These are phyloP conservation scores for Grus americana DNA, from an alignment of 2,113 vertebrate genomes.

Conservation along the genomic window DNA sequence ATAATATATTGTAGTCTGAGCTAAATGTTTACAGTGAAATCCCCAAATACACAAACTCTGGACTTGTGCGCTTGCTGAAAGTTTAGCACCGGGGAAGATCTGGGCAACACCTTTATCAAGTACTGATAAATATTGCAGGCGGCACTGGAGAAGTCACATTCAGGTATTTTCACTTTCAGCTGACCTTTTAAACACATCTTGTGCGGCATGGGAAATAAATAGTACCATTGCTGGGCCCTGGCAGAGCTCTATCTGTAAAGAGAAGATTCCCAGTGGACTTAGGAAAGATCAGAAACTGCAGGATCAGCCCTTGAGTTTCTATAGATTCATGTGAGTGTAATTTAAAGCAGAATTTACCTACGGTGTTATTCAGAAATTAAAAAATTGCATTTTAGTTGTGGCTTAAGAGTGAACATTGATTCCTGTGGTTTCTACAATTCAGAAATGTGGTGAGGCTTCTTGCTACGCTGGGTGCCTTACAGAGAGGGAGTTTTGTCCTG, in stretches of 20 bases:
- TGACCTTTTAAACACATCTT: neutral
- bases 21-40: neutral
- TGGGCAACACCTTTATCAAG: neutral
- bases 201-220: neutral
- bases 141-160: neutral
- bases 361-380: neutral
- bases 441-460: neutral
- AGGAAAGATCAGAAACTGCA: neutral
- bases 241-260: neutral
- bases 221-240: neutral
- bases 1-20: neutral
- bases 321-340: neutral
- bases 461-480: accelerated
- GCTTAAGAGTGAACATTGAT: neutral
- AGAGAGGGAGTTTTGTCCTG: neutral
- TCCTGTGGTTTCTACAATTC: neutral
- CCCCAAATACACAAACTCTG: neutral
- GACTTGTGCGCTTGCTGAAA: neutral
- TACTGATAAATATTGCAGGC: neutral
- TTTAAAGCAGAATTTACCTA: neutral
- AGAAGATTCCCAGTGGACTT: neutral
- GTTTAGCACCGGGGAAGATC: neutral
- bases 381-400: neutral
- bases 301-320: neutral
- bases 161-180: neutral